These are phyloP conservation scores for Orchestes rusci DNA, from an alignment of 2,888 invertebrate genomes.

Conservation along the genomic window DNA sequence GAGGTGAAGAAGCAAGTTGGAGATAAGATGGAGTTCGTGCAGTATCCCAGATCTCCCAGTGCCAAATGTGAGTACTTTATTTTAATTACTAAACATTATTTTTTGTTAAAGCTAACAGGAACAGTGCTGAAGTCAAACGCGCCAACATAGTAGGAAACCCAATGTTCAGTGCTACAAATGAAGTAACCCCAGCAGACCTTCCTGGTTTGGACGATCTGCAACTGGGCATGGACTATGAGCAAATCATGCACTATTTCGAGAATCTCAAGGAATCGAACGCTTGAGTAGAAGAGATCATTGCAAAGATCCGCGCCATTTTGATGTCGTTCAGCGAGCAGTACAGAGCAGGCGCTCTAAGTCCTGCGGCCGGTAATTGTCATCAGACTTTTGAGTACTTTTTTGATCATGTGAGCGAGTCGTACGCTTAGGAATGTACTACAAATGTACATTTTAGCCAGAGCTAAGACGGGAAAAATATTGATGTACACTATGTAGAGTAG, in stretches of 20 bases:
- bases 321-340: slow-evolving; percentile 66
- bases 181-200: slow-evolving; percentile 46
- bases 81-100: not conserved
- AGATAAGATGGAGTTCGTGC: slow-evolving; percentile 53
- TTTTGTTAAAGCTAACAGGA: not conserved
- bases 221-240: slow-evolving; percentile 90
- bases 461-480: too few relatives aligned
- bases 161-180: slow-evolving; percentile 59
- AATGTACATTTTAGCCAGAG: slow-evolving; percentile 1
- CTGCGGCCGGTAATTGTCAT: slow-evolving; percentile 28
- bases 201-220: slow-evolving; percentile 72
- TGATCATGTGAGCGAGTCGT: slow-evolving; percentile 59
- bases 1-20: slow-evolving; percentile 35
- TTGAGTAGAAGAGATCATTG: slow-evolving; percentile 84
- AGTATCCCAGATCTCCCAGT: slow-evolving; percentile 45
- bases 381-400: slow-evolving; percentile 56
- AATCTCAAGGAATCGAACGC: slow-evolving; percentile 92
- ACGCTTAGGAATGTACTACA: too few relatives aligned
- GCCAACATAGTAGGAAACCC: slow-evolving; percentile 85
- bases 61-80: slow-evolving; percentile 32
- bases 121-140: slow-evolving; percentile 64
- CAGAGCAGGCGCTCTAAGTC: slow-evolving; percentile 43
- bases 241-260: slow-evolving; percentile 97
- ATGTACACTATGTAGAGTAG: too few relatives aligned
- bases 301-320: slow-evolving; percentile 73